Base-by-base conservation (phyloP, 2,888 invertebrate genomes). In the Callyntrura sp. region DNA sequence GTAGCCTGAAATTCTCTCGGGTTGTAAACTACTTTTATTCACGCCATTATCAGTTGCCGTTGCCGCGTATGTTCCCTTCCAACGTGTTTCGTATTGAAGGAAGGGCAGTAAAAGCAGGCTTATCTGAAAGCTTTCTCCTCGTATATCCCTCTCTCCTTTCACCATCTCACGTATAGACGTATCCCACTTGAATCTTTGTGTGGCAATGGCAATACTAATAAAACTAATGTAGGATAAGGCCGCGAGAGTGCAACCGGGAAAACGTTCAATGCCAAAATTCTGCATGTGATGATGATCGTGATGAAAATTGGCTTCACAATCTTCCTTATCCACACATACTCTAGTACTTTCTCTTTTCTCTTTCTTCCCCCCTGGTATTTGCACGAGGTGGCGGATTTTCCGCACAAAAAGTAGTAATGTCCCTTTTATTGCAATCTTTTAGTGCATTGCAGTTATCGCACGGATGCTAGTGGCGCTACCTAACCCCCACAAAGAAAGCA, bases 11-110 rank as follows among this genome's bases (percentile, higher is more conserved):
- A 11, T 48, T 8, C 62, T 25, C 25, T 28, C 73, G 12, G 48
- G 48, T 73, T 73, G 73, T 73, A 73, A 73, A 73, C 73, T 73
- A 73, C 73, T 20, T 73, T 73, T 73, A 73, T 73, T 73, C 73
- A 73, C 73, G 73, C 73, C 73, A 73, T 73, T 35, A 35, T 73
- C 73, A 73, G 23, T 48, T 73, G 35, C n/a, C 48, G 23, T 48
- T 73, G 35, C n/a, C 48, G 48, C 73, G 45, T 48, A 73, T 48
- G 73, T 73, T 48, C 68, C 17, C 4, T 35, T 17, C 17, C 20
- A n/a, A 17, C 60, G 3, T 3, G 35, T 45, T 73, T 73, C 73
- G 48, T 73, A 48, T 73, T 73, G 73, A 81, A 60, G 35, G 81
- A 81, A 60, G 57, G 79, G 81, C 20, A 81, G 60, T 81, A 81